Percentiles rank a stretch among this genome's conserved stretches.
These are phyloP conservation scores for Drosophila hamatofila DNA, from an alignment of 2,888 invertebrate genomes.

Conservation along the genomic window DNA sequence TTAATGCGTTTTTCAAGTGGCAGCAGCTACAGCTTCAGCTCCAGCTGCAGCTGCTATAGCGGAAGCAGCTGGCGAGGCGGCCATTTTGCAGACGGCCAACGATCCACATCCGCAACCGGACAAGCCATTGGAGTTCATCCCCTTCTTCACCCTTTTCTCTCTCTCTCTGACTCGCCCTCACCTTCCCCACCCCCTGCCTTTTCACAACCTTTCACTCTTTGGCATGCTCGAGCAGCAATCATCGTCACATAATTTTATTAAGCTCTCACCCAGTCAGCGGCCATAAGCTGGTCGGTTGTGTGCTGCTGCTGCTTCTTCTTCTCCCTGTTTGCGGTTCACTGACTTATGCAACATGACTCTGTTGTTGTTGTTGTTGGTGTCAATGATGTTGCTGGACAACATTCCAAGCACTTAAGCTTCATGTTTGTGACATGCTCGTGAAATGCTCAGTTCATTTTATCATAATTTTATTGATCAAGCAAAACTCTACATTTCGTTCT, in stretches of 20 bases:
- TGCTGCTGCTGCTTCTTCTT: not conserved
- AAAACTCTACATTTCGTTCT: too few species aligned
- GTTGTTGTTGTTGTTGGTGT: slow-evolving; percentile 22
- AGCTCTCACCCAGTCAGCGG: slow-evolving; percentile 63
- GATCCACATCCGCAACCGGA: slow-evolving; percentile 56
- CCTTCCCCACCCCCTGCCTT: not conserved
- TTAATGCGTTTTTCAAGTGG: slow-evolving; percentile 78
- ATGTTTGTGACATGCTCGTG: slow-evolving; percentile 21
- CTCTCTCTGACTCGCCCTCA: rapidly evolving
- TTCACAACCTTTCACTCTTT: slow-evolving; percentile 1
- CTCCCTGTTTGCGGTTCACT: slow-evolving; percentile 44
- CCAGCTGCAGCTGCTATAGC: slow-evolving; percentile 19
- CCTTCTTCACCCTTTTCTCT: not conserved
- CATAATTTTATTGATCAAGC: slow-evolving; percentile 7
- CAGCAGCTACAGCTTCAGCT: slow-evolving; percentile 38
- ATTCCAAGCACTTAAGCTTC: slow-evolving; percentile 23
- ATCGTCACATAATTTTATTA: slow-evolving; percentile 82
- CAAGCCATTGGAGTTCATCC: slow-evolving; percentile 38
- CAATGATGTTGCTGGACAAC: slow-evolving; percentile 27
- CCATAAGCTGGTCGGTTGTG: slow-evolving; percentile 38
- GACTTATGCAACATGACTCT: slow-evolving; percentile 44
- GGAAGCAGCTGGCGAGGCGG: slow-evolving; percentile 54
- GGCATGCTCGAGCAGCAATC: slow-evolving; percentile 57
- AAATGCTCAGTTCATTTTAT: not conserved
- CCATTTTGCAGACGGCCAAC: slow-evolving; percentile 59